Evolutionary conservation across 2,797 vertebrate species (phyloP).

Genomic region (Acrocephalus scirpaceus): DNA sequence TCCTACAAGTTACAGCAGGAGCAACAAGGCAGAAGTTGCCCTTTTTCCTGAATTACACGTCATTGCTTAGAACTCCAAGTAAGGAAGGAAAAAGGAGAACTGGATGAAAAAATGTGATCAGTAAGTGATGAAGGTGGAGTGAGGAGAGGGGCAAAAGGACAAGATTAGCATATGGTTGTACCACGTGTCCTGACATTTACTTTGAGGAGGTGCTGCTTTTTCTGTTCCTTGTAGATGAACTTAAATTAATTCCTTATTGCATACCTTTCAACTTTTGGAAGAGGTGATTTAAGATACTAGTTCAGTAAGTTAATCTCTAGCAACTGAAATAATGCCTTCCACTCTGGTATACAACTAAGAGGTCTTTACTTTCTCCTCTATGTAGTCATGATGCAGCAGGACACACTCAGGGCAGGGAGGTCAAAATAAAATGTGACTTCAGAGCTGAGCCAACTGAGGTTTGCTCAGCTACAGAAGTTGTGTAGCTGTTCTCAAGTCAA

Average conservation of each 20-base stretch:
- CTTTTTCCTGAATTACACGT: neutral
- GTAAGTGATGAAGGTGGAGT: neutral
- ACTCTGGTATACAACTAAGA: neutral
- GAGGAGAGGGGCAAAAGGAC: neutral
- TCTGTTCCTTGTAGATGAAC: neutral
- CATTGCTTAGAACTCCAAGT: neutral
- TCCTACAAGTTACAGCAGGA: neutral
- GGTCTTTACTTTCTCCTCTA: neutral
- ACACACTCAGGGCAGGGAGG: neutral
- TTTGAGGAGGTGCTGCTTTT: neutral
- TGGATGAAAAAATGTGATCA: fast-evolving
- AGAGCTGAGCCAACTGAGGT: neutral
- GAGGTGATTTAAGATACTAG: neutral
- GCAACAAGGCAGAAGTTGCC: neutral
- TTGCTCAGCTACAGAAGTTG: neutral
- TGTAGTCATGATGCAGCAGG: neutral
- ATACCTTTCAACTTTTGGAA: neutral
- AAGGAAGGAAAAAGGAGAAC: neutral
- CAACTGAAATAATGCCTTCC: neutral
- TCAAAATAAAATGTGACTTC: neutral
- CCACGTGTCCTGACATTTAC: neutral
- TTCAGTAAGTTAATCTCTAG: neutral
- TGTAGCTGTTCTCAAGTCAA: neutral
- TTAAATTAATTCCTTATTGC: neutral
- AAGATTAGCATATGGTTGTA: neutral